phyloP scores from a whole-genome alignment of 1,140 invertebrate genomes.

The Berghia stephanieae region DNA sequence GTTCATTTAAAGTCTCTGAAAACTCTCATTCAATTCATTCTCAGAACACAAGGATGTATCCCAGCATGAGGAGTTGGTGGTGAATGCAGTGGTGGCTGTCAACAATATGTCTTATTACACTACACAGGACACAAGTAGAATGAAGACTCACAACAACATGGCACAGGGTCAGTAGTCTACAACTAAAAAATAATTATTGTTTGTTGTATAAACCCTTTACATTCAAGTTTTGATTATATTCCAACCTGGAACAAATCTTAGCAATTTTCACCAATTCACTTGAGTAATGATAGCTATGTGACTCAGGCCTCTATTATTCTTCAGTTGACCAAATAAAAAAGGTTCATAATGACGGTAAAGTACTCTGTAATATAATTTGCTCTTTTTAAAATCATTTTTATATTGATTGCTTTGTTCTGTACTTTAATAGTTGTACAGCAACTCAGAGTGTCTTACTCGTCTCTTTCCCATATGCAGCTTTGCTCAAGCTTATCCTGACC shows the following conservation, averaged over 20 bases:
- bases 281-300: no score
- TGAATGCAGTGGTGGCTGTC: slow-evolving; percentile 74
- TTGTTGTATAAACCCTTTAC: no score
- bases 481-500: slow-evolving; percentile 68
- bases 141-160: slow-evolving; percentile 55
- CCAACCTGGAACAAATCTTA: no score
- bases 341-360: no score
- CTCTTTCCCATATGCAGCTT: slow-evolving; percentile 35
- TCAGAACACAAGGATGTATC: slow-evolving; percentile 67
- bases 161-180: slow-evolving; percentile 58
- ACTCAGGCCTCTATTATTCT: no score
- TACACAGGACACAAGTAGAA: slow-evolving; percentile 49
- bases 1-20: no score
- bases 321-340: no score
- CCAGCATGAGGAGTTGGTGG: slow-evolving; percentile 74
- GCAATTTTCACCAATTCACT: no score
- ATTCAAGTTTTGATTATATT: no score
- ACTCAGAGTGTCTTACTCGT: no score
- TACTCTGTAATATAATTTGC: neutral
- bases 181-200: no score
- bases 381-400: no score
- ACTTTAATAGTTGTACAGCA: neutral
- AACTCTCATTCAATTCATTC: slow-evolving; percentile 28
- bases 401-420: neutral
- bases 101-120: slow-evolving; percentile 77